Evolutionary conservation across 2,888 invertebrate species (phyloP).

Genomic region (Brachyopa scutellaris): DNA sequence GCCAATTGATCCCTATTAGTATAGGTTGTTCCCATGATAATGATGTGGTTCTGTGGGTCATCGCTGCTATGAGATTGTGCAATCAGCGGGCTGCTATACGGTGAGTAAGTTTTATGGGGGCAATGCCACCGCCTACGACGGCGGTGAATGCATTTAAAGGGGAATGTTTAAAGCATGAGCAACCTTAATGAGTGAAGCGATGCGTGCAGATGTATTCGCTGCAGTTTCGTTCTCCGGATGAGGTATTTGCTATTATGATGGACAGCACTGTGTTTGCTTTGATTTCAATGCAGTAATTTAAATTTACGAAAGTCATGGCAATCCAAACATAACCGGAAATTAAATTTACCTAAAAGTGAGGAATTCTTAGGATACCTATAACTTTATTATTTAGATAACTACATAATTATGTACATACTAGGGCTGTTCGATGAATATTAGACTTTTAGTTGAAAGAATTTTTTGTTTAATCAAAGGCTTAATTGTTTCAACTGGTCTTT

Average conservation of each 20-base stretch:
- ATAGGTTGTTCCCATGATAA: constrained; percentile 26
- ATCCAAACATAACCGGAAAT: background rate
- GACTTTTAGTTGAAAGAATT: too few relatives aligned
- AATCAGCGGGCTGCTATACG: constrained; percentile 2
- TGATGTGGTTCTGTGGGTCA: constrained; percentile 44
- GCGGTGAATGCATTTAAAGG: constrained; percentile 7
- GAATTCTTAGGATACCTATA: too few relatives aligned
- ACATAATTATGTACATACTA: too few relatives aligned
- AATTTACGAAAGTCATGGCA: background rate
- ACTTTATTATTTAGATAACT: too few relatives aligned
- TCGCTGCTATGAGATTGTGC: constrained; percentile 20
- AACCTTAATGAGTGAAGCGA: constrained; percentile 33
- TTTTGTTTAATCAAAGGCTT: too few relatives aligned
- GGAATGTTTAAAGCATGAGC: constrained; percentile 34
- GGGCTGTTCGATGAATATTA: too few relatives aligned
- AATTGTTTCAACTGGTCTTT: too few relatives aligned
- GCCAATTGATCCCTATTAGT: constrained; percentile 55
- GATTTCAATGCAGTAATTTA: background rate
- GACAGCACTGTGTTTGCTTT: background rate
- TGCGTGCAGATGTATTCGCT: constrained; percentile 23
- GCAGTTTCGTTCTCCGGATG: too few relatives aligned
- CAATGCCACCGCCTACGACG: background rate
- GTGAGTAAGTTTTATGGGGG: background rate
- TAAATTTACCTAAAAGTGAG: background rate
- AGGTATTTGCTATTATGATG: too few relatives aligned